These are phyloP conservation scores for Odontesthes bonariensis DNA, from an alignment of 2,113 vertebrate species.

Conservation along the genomic window DNA sequence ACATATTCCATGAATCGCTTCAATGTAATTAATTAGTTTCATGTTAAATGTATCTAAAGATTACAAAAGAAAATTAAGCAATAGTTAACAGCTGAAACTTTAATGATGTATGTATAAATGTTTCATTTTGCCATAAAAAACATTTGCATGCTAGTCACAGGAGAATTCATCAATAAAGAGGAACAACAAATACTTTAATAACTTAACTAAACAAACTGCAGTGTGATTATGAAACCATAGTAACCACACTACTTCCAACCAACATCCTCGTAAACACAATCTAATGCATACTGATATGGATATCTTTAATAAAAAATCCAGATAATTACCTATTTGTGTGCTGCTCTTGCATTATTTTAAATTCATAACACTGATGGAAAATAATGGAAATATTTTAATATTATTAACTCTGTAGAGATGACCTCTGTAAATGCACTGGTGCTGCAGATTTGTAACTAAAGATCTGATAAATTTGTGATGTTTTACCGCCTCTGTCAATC, in stretches of 20 bases:
- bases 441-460: not conserved
- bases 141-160: too few species aligned
- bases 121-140: too few species aligned
- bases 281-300: not conserved
- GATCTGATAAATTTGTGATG: constrained; percentile 43
- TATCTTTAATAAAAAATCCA: not conserved
- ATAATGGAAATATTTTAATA: not conserved
- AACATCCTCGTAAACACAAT: not conserved
- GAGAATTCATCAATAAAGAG: too few species aligned
- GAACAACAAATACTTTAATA: too few species aligned
- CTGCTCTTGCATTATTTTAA: not conserved
- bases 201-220: too few species aligned
- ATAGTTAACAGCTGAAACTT: too few species aligned
- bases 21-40: too few species aligned
- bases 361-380: not conserved
- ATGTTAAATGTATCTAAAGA: too few species aligned
- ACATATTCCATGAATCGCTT: too few species aligned
- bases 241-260: not conserved
- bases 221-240: too few species aligned
- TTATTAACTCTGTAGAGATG: not conserved
- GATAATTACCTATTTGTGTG: not conserved
- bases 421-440: not conserved
- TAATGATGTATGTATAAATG: too few species aligned
- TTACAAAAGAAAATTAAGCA: too few species aligned
- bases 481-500: constrained; percentile 74